These are phyloP conservation scores for Phymastichus coffea DNA, from an alignment of 1,140 invertebrate genomes.

Conservation along the genomic window DNA sequence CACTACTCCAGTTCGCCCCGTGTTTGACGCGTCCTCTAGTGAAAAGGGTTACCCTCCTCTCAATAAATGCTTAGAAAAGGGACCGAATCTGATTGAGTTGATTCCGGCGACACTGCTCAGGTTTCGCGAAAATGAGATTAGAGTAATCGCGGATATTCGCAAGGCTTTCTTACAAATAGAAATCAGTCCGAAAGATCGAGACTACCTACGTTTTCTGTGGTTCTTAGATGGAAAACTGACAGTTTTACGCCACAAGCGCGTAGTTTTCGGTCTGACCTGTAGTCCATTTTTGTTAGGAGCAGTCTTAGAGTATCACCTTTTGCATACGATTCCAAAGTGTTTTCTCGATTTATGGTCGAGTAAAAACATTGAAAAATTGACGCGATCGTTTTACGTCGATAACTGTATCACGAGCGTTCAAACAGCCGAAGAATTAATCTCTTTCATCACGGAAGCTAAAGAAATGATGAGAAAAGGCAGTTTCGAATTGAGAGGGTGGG, in stretches of 20 bases:
- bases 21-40: slow-evolving; percentile 41
- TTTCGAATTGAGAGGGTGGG: slow-evolving; percentile 22
- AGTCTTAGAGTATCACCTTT: slow-evolving; percentile 19
- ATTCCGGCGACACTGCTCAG: slow-evolving; percentile 13
- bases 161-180: slow-evolving; percentile 34
- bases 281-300: slow-evolving; percentile 35
- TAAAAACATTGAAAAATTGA: background rate
- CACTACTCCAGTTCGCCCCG: slow-evolving; percentile 36
- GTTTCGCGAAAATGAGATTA: slow-evolving; percentile 31
- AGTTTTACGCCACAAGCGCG: slow-evolving; percentile 12
- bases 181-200: slow-evolving; percentile 1
- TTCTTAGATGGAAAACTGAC: slow-evolving; percentile 32
- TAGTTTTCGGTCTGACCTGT: slow-evolving; percentile 34
- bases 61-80: slow-evolving; percentile 48
- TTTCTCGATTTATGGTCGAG: too few species aligned
- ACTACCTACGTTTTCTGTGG: slow-evolving; percentile 29
- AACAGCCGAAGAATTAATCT: background rate
- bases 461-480: slow-evolving; percentile 1
- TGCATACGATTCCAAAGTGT: too few species aligned
- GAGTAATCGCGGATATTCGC: slow-evolving; percentile 35
- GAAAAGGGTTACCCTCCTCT: slow-evolving; percentile 34
- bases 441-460: slow-evolving; percentile 1
- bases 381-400: slow-evolving; percentile 15
- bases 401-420: slow-evolving; percentile 20
- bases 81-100: slow-evolving; percentile 24